Percentiles rank a stretch among this genome's conserved stretches.
Conservation (phyloP, 2,113 vertebrate species). For the Camarhynchus parvulus region DNA sequence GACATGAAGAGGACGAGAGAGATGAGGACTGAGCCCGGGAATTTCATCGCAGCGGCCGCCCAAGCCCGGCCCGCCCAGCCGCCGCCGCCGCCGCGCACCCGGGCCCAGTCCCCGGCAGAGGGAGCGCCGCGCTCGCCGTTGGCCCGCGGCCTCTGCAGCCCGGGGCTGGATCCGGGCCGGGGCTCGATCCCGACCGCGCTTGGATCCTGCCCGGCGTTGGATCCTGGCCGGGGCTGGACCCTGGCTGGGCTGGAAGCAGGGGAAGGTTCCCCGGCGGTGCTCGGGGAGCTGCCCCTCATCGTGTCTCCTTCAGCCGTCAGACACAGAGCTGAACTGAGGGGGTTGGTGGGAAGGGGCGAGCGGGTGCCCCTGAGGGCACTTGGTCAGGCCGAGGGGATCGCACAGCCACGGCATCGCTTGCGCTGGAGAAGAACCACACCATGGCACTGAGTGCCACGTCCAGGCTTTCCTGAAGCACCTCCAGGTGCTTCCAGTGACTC, state of each 20-base stretch:
- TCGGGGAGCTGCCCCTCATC: neutral
- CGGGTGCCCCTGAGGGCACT: neutral
- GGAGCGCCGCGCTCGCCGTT: neutral
- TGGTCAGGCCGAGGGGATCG: fast-evolving
- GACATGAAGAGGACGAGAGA: slow-evolving; percentile 91
- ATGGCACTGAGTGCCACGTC: neutral
- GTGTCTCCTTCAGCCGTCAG: neutral
- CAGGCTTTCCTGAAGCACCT: neutral
- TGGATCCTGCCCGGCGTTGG: fast-evolving
- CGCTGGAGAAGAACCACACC: no score
- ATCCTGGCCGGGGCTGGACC: neutral
- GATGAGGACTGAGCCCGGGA: slow-evolving; percentile 90
- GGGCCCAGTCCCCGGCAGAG: neutral
- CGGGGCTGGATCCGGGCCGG: neutral
- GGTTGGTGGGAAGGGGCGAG: neutral
- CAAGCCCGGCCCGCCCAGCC: neutral
- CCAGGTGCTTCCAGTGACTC: no score
- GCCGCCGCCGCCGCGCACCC: neutral
- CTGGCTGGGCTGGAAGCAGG: fast-evolving
- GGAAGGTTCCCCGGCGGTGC: neutral
- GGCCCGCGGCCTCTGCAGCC: neutral
- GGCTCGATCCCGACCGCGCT: fast-evolving
- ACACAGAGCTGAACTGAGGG: fast-evolving
- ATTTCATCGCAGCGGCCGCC: slow-evolving; percentile 80
- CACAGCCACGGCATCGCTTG: neutral